These are phyloP conservation scores for Phycodurus eques DNA, from an alignment of 2,113 vertebrate genomes.

Conservation along the genomic window DNA sequence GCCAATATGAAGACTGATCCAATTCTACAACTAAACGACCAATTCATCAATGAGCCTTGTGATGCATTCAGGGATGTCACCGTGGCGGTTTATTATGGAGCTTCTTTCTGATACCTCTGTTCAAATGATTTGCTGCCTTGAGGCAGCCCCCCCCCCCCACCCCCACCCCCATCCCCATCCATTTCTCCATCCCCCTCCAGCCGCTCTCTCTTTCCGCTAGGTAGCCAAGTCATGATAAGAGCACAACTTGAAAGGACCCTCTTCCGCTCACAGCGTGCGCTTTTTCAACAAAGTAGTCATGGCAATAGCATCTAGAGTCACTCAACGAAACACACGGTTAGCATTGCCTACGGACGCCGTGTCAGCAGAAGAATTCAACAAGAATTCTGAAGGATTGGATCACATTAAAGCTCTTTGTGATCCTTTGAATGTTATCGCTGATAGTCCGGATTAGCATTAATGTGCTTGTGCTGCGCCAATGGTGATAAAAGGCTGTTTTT, in stretches of 20 bases:
- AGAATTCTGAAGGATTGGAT: constrained; percentile 19
- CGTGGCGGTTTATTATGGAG: constrained; percentile 3
- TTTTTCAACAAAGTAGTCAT: constrained; percentile 11
- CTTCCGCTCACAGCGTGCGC: constrained; percentile 13
- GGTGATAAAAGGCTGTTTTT: neutral
- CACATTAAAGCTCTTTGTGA: constrained; percentile 31
- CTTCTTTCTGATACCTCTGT: constrained; percentile 24
- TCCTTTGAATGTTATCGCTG: constrained; percentile 24
- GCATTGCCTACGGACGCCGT: constrained; percentile 23
- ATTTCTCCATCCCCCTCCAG: constrained; percentile 20
- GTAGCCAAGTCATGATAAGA: constrained; percentile 29
- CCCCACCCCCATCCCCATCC: neutral
- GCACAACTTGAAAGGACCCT: constrained; percentile 9
- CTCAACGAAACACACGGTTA: constrained; percentile 15
- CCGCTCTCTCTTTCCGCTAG: constrained; percentile 18
- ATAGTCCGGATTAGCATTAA: constrained; percentile 5
- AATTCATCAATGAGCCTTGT: neutral
- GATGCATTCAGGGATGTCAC: constrained; percentile 2
- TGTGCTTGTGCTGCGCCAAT: neutral
- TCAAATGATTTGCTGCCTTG: constrained; percentile 36
- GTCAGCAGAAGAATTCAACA: constrained; percentile 20
- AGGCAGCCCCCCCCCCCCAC: constrained; percentile 26
- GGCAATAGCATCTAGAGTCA: constrained; percentile 29
- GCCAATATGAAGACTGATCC: neutral
- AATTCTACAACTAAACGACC: neutral